phyloP scores from a whole-genome alignment of 2,888 invertebrate genomes.

The Malthinus seriepunctatus region DNA sequence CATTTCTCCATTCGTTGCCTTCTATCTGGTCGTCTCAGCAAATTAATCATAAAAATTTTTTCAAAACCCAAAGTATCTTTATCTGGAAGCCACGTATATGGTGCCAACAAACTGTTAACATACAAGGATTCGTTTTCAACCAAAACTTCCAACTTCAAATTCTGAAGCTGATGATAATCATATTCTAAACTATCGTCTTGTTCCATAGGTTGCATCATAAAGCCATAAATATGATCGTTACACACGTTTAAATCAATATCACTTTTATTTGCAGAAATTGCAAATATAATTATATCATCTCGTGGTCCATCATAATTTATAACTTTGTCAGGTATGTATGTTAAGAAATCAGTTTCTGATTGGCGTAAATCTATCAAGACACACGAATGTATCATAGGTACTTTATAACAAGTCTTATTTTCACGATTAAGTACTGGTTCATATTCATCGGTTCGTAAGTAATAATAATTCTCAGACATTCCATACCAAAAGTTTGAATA shows the following conservation, averaged over 20 bases:
- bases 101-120: constrained; percentile 52
- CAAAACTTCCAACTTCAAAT: constrained; percentile 76
- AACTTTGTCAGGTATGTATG: constrained; percentile 71
- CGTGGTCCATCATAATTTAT: constrained; percentile 66
- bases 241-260: constrained; percentile 72
- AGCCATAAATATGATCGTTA: constrained; percentile 83
- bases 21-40: constrained; percentile 80
- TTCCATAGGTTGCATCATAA: constrained; percentile 79
- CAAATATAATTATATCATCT: constrained; percentile 94
- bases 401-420: constrained; percentile 73
- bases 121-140: constrained; percentile 60
- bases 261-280: constrained; percentile 74
- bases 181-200: constrained; percentile 61
- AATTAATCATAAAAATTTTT: constrained; percentile 90
- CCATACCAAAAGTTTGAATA: constrained; percentile 98
- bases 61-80: constrained; percentile 73
- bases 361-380: constrained; percentile 76
- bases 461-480: constrained; percentile 85
- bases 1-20: constrained; percentile 76
- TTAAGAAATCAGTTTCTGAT: constrained; percentile 64
- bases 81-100: constrained; percentile 45
- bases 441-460: constrained; percentile 82
- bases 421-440: constrained; percentile 74
- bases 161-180: constrained; percentile 73
- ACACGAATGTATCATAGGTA: constrained; percentile 92